phyloP scores from a whole-genome alignment of 1,140 invertebrate species.

The Batillaria attramentaria region DNA sequence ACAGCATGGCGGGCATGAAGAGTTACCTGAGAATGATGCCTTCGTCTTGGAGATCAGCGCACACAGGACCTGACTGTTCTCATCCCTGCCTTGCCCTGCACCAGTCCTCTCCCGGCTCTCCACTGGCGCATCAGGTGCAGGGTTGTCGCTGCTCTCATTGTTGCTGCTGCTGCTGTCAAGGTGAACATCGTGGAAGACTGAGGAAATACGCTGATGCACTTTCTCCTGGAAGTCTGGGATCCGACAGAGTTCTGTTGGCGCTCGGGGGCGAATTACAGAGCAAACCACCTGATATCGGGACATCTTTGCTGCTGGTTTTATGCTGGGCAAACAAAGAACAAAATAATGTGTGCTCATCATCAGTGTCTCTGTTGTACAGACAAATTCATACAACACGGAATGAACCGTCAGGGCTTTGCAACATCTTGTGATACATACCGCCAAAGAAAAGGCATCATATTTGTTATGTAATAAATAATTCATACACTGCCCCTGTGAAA shows the following conservation, averaged over 20 bases:
- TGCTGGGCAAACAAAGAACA: too few species aligned
- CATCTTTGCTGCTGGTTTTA: too few species aligned
- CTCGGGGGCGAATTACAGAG: background rate
- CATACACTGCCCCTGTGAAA: too few species aligned
- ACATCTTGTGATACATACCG: too few species aligned
- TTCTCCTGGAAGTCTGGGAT: conserved; percentile 17
- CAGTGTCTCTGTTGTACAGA: too few species aligned
- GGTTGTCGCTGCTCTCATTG: background rate
- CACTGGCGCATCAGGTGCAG: background rate
- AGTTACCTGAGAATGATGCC: conserved; percentile 23
- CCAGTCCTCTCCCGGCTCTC: background rate
- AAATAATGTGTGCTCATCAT: too few species aligned
- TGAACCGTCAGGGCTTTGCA: too few species aligned
- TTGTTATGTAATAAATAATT: too few species aligned
- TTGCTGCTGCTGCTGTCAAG: background rate
- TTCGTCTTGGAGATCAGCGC: conserved; percentile 21
- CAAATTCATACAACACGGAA: too few species aligned
- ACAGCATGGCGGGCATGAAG: background rate
- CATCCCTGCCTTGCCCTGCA: background rate
- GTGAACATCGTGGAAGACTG: conserved; percentile 13
- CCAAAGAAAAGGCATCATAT: too few species aligned
- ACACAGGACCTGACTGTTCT: background rate
- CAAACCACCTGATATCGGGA: conserved; percentile 24
- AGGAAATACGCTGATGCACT: background rate
- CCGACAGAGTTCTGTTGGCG: conserved; percentile 9